Conservation (phyloP, 2,888 invertebrate species). For the Venusia cambrica region DNA sequence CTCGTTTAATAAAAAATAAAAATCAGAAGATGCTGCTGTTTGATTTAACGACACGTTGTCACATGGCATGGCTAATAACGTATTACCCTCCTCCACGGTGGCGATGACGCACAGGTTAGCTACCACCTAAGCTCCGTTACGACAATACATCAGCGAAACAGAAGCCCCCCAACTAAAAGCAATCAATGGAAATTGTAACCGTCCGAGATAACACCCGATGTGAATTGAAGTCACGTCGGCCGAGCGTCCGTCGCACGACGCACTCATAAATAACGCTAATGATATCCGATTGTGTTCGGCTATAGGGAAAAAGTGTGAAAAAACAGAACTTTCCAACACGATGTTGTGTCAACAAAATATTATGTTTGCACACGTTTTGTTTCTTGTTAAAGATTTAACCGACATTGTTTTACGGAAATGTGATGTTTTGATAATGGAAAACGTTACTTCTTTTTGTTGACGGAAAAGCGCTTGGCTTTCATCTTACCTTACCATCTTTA, state of each 20-base stretch:
- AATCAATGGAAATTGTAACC: slow-evolving; percentile 46
- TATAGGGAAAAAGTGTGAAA: slow-evolving; percentile 37
- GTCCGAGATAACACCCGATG: slow-evolving; percentile 45
- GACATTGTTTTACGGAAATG: slow-evolving; percentile 19
- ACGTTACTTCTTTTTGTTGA: too few species aligned
- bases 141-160: slow-evolving; percentile 27
- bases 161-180: slow-evolving; percentile 35
- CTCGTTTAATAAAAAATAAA: too few species aligned
- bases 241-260: slow-evolving; percentile 57
- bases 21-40: too few species aligned
- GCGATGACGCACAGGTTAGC: too few species aligned
- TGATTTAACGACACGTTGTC: too few species aligned
- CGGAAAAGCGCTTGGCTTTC: too few species aligned
- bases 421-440: too few species aligned
- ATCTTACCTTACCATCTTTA: too few species aligned
- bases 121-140: slow-evolving; percentile 6
- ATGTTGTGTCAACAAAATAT: slow-evolving; percentile 32
- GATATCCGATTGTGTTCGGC: slow-evolving; percentile 66
- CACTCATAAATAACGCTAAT: slow-evolving; percentile 74
- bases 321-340: slow-evolving; percentile 19
- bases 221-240: slow-evolving; percentile 56
- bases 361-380: slow-evolving; percentile 31
- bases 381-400: slow-evolving; percentile 22
- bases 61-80: too few species aligned
- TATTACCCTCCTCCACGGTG: too few species aligned